Percentiles rank a stretch among this genome's conserved stretches.
These are phyloP conservation scores for Silurus lanzhouensis DNA, from an alignment of 2,797 vertebrate genomes.

Conservation along the genomic window DNA sequence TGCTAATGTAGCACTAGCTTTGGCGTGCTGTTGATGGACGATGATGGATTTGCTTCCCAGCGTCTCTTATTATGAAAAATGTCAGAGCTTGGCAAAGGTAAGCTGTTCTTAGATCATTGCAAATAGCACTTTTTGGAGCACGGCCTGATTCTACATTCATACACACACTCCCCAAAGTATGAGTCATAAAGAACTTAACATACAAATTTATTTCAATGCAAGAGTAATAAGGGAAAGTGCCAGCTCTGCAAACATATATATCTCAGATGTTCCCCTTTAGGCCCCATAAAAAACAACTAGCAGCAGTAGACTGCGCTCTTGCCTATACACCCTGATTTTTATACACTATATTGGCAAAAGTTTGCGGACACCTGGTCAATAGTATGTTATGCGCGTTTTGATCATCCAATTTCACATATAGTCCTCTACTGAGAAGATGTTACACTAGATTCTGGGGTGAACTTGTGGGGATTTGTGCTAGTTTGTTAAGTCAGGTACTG, in stretches of 20 bases:
- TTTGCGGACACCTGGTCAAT: no score
- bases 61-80: slow-evolving; percentile 20
- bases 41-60: slow-evolving; percentile 10
- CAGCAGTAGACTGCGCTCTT: background rate
- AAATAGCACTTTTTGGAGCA: background rate
- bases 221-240: slow-evolving; percentile 1
- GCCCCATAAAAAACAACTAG: background rate
- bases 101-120: slow-evolving; percentile 6
- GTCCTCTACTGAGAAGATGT: no score
- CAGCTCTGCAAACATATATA: slow-evolving; percentile 7
- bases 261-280: background rate
- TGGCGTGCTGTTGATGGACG: background rate
- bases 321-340: background rate
- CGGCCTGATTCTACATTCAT: slow-evolving; percentile 41
- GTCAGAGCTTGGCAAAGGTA: background rate
- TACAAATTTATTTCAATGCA: background rate
- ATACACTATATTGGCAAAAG: background rate
- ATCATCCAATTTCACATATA: no score
- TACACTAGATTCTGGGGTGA: no score
- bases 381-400: no score
- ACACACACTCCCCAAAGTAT: slow-evolving; percentile 30
- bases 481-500: no score
- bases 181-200: slow-evolving; percentile 2
- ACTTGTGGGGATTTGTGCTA: no score
- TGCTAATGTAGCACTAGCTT: background rate